Base-by-base conservation (phyloP, 2,113 vertebrate genomes). In the Rhegmatorhina hoffmannsi region DNA sequence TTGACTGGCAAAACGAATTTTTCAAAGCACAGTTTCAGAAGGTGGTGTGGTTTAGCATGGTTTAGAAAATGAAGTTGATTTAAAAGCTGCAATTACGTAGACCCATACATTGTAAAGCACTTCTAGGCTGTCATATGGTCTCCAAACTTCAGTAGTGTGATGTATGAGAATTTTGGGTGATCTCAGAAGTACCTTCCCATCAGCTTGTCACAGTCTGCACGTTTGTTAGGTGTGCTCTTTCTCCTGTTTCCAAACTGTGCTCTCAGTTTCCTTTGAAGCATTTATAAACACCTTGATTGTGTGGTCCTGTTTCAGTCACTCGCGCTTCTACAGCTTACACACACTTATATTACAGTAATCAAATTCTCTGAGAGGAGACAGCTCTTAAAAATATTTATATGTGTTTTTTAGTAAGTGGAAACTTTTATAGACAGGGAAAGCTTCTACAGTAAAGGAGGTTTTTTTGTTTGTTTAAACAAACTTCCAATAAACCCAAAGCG, bases 371-470 rank as follows among this genome's bases (percentile, higher is more conserved):
- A 86, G 79, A 90, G 76, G 79, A 94, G 83, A 64, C 86, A 89
- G 80, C 49, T 70, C 89, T 93, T 58, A 84, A 81, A 95, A 96
- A 93, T 96, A 96, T 94, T 96, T 96, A 52, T 62, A 47, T 67
- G 19, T 70, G 66, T 13, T 69, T 85, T 77, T 89, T 69, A 78
- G 24, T 75, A 92, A 93, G 80, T 90, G 50, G 40, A 94, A 90
- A 93, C 46, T 67, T 87, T 33, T 83, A 44, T 60, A 83, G 85
- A 47, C 46, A 72, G 47, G 70, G 43, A 86, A 85, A 84, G 33
- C 46, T 70, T 52, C 60, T 46, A 72, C 17, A 43, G 64, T 72
- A 29, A 83, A 82, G 52, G 14, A 10, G 47, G 6, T 0, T 23
- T 79, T 62, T 84, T 74, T 95, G 23, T 63, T 95, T 93, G 63